phyloP scores from a whole-genome alignment of 2,113 vertebrate genomes.

The Spermophilus dauricus region DNA sequence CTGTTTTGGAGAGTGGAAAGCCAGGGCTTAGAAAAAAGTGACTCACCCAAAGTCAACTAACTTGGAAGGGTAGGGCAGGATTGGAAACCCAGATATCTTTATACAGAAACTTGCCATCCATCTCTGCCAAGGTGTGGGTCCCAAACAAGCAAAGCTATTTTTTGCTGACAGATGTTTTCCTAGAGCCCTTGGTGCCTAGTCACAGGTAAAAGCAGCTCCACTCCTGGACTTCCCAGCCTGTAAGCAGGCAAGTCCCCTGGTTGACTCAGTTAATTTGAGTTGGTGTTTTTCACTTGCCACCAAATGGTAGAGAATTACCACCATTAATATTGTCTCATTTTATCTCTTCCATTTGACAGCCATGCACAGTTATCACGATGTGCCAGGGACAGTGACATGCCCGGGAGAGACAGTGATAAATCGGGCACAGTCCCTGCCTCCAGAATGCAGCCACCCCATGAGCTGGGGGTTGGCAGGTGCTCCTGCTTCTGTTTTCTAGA shows the following conservation, averaged over 20 bases:
- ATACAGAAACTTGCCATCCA: background rate
- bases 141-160: background rate
- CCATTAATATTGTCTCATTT: background rate
- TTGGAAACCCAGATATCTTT: background rate
- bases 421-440: background rate
- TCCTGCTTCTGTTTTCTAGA: background rate
- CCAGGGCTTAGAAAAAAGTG: background rate
- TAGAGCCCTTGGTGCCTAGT: background rate
- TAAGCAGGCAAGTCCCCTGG: background rate
- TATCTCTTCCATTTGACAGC: background rate
- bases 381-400: background rate
- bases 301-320: background rate
- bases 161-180: background rate
- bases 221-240: background rate
- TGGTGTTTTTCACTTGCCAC: background rate
- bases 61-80: background rate
- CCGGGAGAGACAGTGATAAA: background rate
- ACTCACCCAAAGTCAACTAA: background rate
- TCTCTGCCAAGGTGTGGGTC: background rate
- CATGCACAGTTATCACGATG: background rate
- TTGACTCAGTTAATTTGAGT: background rate
- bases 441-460: background rate
- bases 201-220: background rate
- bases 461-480: background rate
- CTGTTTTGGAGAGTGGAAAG: background rate